These are phyloP conservation scores for Carettochelys insculpta DNA, from an alignment of 2,113 vertebrate genomes.

Conservation along the genomic window DNA sequence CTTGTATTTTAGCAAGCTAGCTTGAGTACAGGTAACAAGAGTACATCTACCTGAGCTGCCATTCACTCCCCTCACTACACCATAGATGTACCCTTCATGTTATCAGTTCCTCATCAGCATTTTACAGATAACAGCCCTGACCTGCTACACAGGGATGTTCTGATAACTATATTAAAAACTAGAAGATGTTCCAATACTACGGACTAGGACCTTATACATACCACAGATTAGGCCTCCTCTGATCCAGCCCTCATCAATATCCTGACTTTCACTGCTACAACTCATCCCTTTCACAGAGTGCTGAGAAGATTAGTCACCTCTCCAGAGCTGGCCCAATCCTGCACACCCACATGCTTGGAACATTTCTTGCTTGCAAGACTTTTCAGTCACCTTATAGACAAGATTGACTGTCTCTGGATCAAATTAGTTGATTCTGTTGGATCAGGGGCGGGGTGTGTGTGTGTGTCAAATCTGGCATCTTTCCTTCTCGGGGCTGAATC, in stretches of 20 bases:
- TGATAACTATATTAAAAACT: background rate
- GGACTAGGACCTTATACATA: background rate
- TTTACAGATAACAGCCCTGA: background rate
- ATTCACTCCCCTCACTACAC: background rate
- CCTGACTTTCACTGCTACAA: conserved; percentile 5
- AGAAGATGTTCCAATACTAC: background rate
- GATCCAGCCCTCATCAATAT: background rate
- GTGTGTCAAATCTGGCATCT: conserved; percentile 66
- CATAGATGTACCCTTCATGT: background rate
- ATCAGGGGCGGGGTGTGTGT: conserved; percentile 61
- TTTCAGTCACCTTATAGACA: conserved; percentile 44
- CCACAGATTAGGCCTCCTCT: background rate
- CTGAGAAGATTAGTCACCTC: conserved; percentile 47
- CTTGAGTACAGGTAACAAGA: background rate
- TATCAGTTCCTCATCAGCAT: background rate
- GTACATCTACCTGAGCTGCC: background rate
- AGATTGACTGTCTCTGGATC: conserved; percentile 62
- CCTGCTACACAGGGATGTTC: background rate
- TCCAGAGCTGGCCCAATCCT: background rate
- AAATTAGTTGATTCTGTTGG: conserved; percentile 51
- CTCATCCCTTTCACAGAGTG: conserved; percentile 16
- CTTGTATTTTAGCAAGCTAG: background rate
- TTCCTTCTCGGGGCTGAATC: conserved; percentile 64
- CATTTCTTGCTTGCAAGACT: conserved; percentile 41
- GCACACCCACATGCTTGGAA: conserved; percentile 29